Evolutionary conservation across 1,140 invertebrate species (phyloP), one percentile per base, ranked within the genome.

Genomic region (Hycleus phaleratus): DNA sequence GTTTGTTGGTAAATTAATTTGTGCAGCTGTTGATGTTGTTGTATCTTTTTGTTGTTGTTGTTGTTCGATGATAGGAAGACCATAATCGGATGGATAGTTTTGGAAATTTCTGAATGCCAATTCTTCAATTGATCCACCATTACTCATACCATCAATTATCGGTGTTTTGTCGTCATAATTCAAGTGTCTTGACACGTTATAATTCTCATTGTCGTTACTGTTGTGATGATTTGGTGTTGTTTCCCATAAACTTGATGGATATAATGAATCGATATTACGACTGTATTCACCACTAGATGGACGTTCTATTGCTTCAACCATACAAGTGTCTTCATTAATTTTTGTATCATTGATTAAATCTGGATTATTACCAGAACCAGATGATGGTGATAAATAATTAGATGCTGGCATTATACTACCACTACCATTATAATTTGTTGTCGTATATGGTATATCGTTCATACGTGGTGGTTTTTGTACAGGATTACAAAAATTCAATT

Each of bases 271-370:
- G 51, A 78, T 80, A 61, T 84, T 84, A 4, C 85, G 77, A 52
- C 82, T 85, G 64, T 87, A 87, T 63, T 87, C 85, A 2, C 85
- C 85, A 59, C 84, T 85, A 38, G 75, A 78, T 45, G 81, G 81
- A 48, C 81, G 70, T 32, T 71, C 69, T 4, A 69, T 42, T n/a
- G 62, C 38, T 50, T 65, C 65, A 3, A 68, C 65, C 25, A 75
- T 69, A 53, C 79, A 77, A 26, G 72, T 75, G 60, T 78, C 81
- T 10, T 80, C 81, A 26, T 78, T 77, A 8, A 75, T 71, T 66
- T 82, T 79, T 0, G 87, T 88, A 66, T 91, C 88, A 63, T 88
- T 86, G 63, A 91, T 91, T 39, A 91, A 75, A 71, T 91, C 89
- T 4, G 88, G 88, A 70, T 91, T 88, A 56, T 90, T 88, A 56